Evolutionary conservation across 2,797 vertebrate species (phyloP).

Genomic region (Glyptemys insculpta): DNA sequence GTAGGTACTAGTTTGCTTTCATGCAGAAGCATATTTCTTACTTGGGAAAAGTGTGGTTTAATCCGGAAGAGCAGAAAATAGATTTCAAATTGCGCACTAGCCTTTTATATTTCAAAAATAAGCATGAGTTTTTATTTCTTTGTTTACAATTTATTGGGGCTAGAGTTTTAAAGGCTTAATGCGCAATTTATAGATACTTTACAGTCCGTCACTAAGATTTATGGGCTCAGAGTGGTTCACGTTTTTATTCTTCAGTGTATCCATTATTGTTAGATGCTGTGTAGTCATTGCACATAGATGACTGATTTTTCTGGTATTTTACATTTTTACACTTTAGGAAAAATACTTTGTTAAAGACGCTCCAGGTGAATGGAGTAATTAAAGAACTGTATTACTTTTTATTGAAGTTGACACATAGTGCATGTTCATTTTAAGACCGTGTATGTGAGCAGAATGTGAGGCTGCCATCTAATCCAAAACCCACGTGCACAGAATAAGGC

Average conservation of each 20-base stretch:
- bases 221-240: slow-evolving; percentile 17
- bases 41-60: not conserved
- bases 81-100: not conserved
- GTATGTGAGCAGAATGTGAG: slow-evolving; percentile 55
- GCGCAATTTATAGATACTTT: slow-evolving; percentile 21
- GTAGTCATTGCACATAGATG: slow-evolving; percentile 34
- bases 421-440: slow-evolving; percentile 42
- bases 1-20: not conserved
- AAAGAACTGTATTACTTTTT: slow-evolving; percentile 48
- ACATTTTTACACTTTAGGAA: slow-evolving; percentile 45
- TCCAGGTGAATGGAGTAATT: slow-evolving; percentile 63
- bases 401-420: slow-evolving; percentile 66
- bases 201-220: slow-evolving; percentile 63
- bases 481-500: not conserved
- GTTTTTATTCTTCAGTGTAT: slow-evolving; percentile 45
- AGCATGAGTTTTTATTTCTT: slow-evolving; percentile 19
- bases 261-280: slow-evolving; percentile 54
- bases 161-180: slow-evolving; percentile 57
- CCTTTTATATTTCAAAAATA: slow-evolving; percentile 25
- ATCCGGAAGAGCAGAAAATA: not conserved
- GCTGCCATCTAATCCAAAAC: not conserved
- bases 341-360: slow-evolving; percentile 49
- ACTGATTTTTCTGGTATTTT: slow-evolving; percentile 22
- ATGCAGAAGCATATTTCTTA: not conserved
- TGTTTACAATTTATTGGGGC: slow-evolving; percentile 31